Conservation (phyloP, 2,888 invertebrate species). For the Dascillus cervinus region DNA sequence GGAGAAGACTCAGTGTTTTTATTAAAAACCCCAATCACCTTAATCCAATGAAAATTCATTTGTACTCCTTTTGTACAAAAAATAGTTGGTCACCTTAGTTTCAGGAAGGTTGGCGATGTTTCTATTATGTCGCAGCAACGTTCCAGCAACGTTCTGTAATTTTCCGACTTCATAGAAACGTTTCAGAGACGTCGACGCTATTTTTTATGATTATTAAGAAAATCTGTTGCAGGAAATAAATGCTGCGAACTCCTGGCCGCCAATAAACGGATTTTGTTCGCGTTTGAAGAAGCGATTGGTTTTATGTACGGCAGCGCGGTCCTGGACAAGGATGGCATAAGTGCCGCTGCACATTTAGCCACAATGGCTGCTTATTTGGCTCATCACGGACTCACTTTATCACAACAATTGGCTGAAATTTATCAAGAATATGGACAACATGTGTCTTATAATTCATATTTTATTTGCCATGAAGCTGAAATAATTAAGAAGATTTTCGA, state of each 20-base stretch:
- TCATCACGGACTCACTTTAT: slow-evolving; percentile 49
- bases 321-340: slow-evolving; percentile 94
- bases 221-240: slow-evolving; percentile 64
- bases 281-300: slow-evolving; percentile 98
- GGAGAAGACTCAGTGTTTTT: too few relatives aligned
- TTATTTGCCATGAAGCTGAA: slow-evolving; percentile 68
- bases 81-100: too few relatives aligned
- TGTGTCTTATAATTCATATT: slow-evolving; percentile 81
- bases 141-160: too few relatives aligned
- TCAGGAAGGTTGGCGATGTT: too few relatives aligned
- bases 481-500: slow-evolving; percentile 71
- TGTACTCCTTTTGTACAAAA: too few relatives aligned
- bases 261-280: slow-evolving; percentile 77
- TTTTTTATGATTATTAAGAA: too few relatives aligned
- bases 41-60: too few relatives aligned
- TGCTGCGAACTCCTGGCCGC: slow-evolving; percentile 61
- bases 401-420: slow-evolving; percentile 61
- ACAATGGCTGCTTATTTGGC: slow-evolving; percentile 69
- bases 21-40: too few relatives aligned
- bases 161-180: too few relatives aligned
- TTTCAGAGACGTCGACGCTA: too few relatives aligned
- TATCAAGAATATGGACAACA: slow-evolving; percentile 87
- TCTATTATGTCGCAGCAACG: too few relatives aligned
- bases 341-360: slow-evolving; percentile 74
- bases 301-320: slow-evolving; percentile 89